Base-by-base conservation (phyloP, 1,140 invertebrate species). In the Temnothorax curvispinosus region DNA sequence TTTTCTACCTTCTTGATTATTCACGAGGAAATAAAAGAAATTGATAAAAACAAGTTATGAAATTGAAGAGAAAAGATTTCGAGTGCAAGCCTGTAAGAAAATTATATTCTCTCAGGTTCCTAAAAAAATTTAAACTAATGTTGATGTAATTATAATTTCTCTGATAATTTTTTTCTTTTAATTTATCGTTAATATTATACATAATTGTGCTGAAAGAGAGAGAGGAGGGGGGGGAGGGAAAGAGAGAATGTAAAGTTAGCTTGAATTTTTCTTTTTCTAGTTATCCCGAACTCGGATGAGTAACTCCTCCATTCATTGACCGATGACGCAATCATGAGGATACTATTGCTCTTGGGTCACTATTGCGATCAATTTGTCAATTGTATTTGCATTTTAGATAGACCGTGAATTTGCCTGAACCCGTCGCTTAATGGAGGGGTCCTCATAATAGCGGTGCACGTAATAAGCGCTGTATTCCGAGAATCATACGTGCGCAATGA, bases 281-380 rank as follows among this genome's bases (percentile, higher is more conserved):
- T 27, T 32, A 44, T 6, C 5, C 4, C 15, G 3, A 35, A 13
- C 4, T 69, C 6, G 52, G 18, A 84, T 35, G 41, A 71, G 50
- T 65, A 58, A 60, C 35, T 54, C 21, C 9, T 74, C n/a, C 52
- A 85, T 88, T 85, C 58, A 58, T 72, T 64, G 11, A 21, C n/a
- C n/a, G 58, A 38, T 89, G 88, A 89, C 54, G 87, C 75, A 89
- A 89, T 21, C 72, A 32, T 8, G 54, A 76, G 18, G 38, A 65
- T 78, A 88, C 56, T 86, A 86, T 47, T 69, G n/a, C 27, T 50
- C 65, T 47, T 44, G 56, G 38, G 18, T 15, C 38, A 60, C 64
- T 56, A 15, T 54, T 27, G 47, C 62, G 21, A 65, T 21, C 60
- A 81, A 69, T 82, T 27, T 72, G 52, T 44, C 38, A 81, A 81